phyloP scores from a whole-genome alignment of 2,113 vertebrate species.

The Varanus salvator region DNA sequence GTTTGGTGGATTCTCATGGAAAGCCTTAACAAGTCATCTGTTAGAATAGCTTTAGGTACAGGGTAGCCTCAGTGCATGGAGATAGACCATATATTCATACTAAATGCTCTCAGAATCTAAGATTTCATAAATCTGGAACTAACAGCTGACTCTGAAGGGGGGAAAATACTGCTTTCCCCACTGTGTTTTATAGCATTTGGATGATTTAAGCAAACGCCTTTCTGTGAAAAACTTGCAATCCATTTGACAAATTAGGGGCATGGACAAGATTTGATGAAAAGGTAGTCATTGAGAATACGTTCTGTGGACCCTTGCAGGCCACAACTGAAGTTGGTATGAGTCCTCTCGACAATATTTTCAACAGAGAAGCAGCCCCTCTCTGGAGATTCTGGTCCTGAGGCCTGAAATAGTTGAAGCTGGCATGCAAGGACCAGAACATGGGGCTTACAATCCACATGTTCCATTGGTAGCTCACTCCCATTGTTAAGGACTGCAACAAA shows the following conservation, averaged over 20 bases:
- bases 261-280: background rate
- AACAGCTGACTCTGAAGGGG: rapidly evolving
- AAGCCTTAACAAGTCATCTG: background rate
- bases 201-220: constrained; percentile 15
- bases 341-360: background rate
- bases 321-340: background rate
- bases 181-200: background rate
- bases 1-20: background rate
- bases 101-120: constrained; percentile 3
- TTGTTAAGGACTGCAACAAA: background rate
- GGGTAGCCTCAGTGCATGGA: background rate
- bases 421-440: background rate
- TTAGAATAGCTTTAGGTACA: background rate
- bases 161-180: background rate
- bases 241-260: background rate
- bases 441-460: background rate
- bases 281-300: background rate
- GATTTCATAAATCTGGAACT: constrained; percentile 17
- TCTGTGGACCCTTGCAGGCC: background rate
- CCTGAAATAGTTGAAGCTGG: background rate
- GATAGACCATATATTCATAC: background rate
- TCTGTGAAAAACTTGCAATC: background rate
- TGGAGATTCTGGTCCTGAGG: background rate
- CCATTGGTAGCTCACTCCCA: background rate
- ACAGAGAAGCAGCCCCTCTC: background rate